Conservation (phyloP, 2,113 vertebrate species). For the Piprites chloris region DNA sequence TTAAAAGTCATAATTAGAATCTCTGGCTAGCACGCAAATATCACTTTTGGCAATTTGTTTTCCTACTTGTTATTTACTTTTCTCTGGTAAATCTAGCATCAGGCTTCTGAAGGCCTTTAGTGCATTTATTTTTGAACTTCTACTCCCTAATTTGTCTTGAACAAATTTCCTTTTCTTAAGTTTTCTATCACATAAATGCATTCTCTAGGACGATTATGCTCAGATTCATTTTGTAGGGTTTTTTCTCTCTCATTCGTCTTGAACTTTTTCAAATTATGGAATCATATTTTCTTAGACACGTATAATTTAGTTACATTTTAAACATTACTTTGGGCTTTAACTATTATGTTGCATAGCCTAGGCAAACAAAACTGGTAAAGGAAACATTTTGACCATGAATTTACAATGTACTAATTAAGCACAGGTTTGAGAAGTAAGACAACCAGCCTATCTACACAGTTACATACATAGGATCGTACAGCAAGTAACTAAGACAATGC, state of each 20-base stretch:
- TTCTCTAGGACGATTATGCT: not conserved
- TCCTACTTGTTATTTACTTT: not conserved
- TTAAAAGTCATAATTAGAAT: not conserved
- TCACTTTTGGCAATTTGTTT: not conserved
- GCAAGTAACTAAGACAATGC: not conserved
- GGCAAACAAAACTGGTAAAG: not conserved
- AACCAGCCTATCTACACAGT: not conserved
- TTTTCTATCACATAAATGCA: not conserved
- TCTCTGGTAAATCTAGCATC: not conserved
- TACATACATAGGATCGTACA: not conserved
- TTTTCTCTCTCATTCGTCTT: not conserved
- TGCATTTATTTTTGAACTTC: not conserved
- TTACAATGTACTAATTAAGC: not conserved
- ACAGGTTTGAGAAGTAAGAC: not conserved
- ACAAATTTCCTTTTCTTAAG: not conserved
- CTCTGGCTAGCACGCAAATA: not conserved
- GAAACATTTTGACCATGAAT: not conserved
- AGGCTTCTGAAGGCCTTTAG: not conserved
- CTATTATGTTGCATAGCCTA: not conserved
- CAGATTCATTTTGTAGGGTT: not conserved
- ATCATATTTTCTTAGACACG: not conserved
- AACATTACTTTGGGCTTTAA: not conserved
- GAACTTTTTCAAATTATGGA: not conserved
- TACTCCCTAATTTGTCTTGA: not conserved
- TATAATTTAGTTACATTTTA: not conserved